These are phyloP conservation scores for Lepidocyrtoides sp. DNA, from an alignment of 2,888 invertebrate species.

Conservation along the genomic window DNA sequence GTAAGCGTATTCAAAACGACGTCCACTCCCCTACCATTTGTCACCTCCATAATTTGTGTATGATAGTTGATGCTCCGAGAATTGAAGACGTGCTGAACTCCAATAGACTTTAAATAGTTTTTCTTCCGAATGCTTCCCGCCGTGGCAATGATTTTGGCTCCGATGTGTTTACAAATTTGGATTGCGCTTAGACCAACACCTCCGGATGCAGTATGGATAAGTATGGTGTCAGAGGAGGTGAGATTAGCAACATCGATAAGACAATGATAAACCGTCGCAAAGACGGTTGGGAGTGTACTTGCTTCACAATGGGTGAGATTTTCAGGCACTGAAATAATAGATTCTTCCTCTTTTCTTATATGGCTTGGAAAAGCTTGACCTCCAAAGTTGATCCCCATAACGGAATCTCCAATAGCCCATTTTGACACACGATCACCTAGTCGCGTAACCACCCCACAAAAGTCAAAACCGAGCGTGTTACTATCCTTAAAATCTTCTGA, in stretches of 20 bases:
- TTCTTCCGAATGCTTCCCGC: constrained; percentile 76
- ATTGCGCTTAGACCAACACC: constrained; percentile 78
- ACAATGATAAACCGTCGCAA: not conserved
- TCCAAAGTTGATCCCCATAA: constrained; percentile 50
- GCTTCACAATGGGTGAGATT: constrained; percentile 7
- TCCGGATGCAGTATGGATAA: constrained; percentile 79
- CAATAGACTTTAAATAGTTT: constrained; percentile 65
- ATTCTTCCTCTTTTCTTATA: constrained; percentile 5
- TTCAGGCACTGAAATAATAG: not conserved
- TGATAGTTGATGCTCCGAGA: constrained; percentile 72
- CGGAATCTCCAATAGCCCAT: constrained; percentile 65
- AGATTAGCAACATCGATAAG: constrained; percentile 12
- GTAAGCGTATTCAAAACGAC: constrained; percentile 73
- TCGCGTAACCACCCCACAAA: constrained; percentile 53
- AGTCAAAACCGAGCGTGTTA: constrained; percentile 72
- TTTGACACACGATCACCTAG: constrained; percentile 22
- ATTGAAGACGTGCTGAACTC: constrained; percentile 76
- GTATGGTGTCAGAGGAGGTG: not conserved
- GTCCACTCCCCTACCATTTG: constrained; percentile 73
- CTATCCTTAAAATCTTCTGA: constrained; percentile 46
- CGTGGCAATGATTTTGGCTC: constrained; percentile 72
- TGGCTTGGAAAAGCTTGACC: constrained; percentile 64
- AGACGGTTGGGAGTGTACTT: constrained; percentile 3
- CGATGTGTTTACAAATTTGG: constrained; percentile 64
- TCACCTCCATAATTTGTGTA: constrained; percentile 54